Conservation (phyloP, 2,113 vertebrate genomes). For the Etia nguti region DNA sequence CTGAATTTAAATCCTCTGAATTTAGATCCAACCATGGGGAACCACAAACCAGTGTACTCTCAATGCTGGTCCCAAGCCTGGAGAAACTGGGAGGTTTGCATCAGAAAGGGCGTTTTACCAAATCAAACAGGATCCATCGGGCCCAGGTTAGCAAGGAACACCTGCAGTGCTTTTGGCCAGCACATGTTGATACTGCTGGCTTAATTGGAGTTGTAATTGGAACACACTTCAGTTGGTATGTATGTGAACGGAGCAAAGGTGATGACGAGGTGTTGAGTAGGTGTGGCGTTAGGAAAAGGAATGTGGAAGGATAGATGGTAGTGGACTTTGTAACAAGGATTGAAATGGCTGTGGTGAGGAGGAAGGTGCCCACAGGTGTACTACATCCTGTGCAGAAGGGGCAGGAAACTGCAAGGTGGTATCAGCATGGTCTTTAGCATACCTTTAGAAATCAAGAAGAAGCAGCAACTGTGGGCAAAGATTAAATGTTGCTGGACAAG, state of each 20-base stretch:
- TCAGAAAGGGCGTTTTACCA: not conserved
- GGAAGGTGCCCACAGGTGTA: not conserved
- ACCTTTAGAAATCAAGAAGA: not conserved
- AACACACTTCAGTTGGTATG: not conserved
- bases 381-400: not conserved
- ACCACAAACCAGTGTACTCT: not conserved
- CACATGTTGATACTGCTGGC: not conserved
- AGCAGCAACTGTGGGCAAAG: not conserved
- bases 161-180: not conserved
- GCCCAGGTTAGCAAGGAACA: fast-evolving
- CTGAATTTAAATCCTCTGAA: no score
- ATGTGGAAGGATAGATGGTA: not conserved
- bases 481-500: not conserved
- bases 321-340: not conserved
- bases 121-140: not conserved
- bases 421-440: not conserved
- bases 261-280: not conserved
- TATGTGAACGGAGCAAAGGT: not conserved
- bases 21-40: no score
- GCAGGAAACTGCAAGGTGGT: not conserved
- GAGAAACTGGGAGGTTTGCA: not conserved
- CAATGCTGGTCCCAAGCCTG: not conserved
- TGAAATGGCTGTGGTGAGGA: not conserved
- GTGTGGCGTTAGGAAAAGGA: not conserved
- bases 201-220: not conserved